Evolutionary conservation across 1,140 invertebrate species (phyloP).

Genomic region (Drosophila saltans): DNA sequence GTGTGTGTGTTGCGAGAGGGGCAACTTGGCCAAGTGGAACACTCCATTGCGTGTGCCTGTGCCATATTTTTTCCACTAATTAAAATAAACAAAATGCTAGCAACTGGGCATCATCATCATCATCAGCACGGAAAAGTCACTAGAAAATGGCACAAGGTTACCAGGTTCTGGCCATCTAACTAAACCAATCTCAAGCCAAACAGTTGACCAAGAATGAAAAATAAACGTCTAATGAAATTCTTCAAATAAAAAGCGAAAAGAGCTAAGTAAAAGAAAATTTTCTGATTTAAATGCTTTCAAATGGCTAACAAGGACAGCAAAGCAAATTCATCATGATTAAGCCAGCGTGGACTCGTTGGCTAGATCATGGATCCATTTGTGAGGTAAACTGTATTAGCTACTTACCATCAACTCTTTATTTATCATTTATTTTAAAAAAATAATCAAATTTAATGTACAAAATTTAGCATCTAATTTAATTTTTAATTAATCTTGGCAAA

Average conservation of each 20-base stretch:
- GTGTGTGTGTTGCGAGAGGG: background rate
- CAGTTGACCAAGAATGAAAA: background rate
- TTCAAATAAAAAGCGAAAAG: too few relatives aligned
- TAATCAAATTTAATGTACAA: too few relatives aligned
- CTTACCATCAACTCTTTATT: too few relatives aligned
- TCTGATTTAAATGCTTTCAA: too few relatives aligned
- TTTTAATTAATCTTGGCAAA: too few relatives aligned
- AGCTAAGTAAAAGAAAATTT: background rate
- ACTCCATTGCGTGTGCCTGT: conserved; percentile 68
- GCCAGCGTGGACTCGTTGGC: too few relatives aligned
- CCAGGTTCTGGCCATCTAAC: conserved; percentile 5
- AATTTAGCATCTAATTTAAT: too few relatives aligned
- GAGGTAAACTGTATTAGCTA: too few relatives aligned
- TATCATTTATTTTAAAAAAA: too few relatives aligned
- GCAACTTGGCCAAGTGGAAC: conserved; percentile 63
- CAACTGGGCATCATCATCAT: conserved; percentile 48
- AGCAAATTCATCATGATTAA: too few relatives aligned
- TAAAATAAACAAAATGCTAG: conserved; percentile 79
- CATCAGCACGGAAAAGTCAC: conserved; percentile 59
- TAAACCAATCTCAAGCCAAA: conserved; percentile 1
- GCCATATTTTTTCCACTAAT: conserved; percentile 80
- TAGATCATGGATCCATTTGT: too few relatives aligned
- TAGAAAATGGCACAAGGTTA: conserved; percentile 69
- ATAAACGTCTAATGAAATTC: background rate
- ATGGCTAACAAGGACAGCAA: too few relatives aligned